These are phyloP conservation scores for Thryonomys swinderianus DNA, from an alignment of 2,113 vertebrate species.

Conservation along the genomic window DNA sequence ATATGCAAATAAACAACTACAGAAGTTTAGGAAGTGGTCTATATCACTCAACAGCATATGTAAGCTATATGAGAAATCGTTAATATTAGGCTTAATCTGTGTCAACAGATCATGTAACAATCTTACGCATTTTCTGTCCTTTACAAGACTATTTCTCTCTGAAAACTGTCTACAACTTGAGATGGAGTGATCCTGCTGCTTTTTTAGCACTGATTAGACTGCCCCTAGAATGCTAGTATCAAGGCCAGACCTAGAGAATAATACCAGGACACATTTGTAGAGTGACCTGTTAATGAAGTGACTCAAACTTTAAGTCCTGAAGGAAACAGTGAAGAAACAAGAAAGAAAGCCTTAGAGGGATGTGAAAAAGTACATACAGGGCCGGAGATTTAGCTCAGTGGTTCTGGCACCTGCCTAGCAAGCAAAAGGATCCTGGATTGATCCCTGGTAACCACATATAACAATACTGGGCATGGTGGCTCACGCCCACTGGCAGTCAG, in stretches of 20 bases:
- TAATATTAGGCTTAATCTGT: neutral
- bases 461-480: too few species aligned
- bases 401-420: too few species aligned
- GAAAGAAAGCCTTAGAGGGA: neutral
- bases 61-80: neutral
- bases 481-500: too few species aligned
- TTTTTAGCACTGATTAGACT: neutral
- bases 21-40: neutral
- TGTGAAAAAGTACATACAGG: neutral
- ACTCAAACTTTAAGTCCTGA: neutral
- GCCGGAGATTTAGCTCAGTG: too few species aligned
- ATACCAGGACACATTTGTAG: neutral
- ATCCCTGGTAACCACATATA: too few species aligned
- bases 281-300: constrained; percentile 38
- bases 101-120: neutral
- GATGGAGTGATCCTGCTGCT: neutral
- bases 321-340: neutral
- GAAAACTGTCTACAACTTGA: neutral
- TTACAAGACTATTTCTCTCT: neutral
- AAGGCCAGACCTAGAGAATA: neutral
- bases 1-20: neutral
- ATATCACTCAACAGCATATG: neutral
- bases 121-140: neutral
- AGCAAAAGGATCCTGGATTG: too few species aligned
- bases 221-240: neutral